These are phyloP conservation scores for Madoqua kirkii DNA, from an alignment of 2,113 vertebrate species.

Conservation along the genomic window DNA sequence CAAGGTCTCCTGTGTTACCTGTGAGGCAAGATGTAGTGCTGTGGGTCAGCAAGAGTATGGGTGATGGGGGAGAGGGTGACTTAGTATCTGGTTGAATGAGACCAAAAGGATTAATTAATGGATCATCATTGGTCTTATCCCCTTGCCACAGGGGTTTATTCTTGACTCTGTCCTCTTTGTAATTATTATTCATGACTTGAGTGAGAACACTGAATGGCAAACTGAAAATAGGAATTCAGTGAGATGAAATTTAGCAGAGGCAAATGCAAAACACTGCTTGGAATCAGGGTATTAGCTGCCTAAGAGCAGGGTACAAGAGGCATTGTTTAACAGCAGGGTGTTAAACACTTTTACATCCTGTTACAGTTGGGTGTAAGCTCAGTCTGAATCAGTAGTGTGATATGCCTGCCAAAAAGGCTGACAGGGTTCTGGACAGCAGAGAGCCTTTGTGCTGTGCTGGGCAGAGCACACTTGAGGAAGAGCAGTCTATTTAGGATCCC, in stretches of 20 bases:
- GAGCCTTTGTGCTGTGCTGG: neutral
- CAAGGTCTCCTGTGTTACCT: neutral
- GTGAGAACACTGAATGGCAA: neutral
- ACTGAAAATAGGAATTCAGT: neutral
- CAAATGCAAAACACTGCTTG: neutral
- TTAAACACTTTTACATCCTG: neutral
- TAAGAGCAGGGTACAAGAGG: neutral
- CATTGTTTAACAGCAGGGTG: slow-evolving; percentile 5
- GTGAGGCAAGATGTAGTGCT: neutral
- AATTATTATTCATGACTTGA: slow-evolving; percentile 24
- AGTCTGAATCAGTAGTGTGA: neutral
- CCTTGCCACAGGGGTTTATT: neutral
- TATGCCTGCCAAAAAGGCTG: neutral
- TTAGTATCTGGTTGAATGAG: neutral
- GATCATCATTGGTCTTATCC: neutral
- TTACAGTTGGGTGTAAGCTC: neutral
- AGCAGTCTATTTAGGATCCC: neutral
- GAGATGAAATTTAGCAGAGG: neutral
- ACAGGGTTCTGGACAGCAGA: neutral
- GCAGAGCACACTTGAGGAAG: neutral
- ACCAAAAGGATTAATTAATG: neutral
- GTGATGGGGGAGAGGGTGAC: neutral
- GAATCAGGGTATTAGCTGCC: neutral
- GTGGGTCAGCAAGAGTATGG: neutral
- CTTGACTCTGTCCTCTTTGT: neutral